Base-by-base conservation (phyloP, 2,888 invertebrate species). In the Poecilus cupreus region DNA sequence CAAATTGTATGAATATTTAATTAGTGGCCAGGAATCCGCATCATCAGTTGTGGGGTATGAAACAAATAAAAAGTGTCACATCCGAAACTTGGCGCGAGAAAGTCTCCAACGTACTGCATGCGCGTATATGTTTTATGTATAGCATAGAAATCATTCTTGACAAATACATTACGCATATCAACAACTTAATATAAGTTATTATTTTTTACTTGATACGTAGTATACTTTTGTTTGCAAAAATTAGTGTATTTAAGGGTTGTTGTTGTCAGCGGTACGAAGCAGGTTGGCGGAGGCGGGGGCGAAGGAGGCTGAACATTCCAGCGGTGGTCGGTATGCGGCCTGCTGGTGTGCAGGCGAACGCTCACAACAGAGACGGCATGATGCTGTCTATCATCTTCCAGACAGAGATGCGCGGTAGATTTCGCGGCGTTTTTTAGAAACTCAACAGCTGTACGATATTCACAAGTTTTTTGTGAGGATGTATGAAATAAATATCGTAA, bases 291-390 rank as follows among this genome's bases (percentile, higher is more conserved):
- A 82, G 64, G 75, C 16, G 51, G 75, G 10, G 51, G 24, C 32
- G 75, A 78, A 81, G 81, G 75, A 83, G 79, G 80, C 83, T 82
- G 84, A 82, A 83, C 84, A 84, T 84, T 84, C 84, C 84, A 81
- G 32, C 68, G 84, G 64, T 54, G 49, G 75, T 82, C 82, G 79
- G 84, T 85, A 84, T 83, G 83, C 84, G 83, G 84, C 84, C 83
- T 82, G 82, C 75, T 57, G 32, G 32, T 32, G 1, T 32, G 32
- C 8, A 72, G 43, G 46, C 72, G 43, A 72, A 20, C 46, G 11
- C 46, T 26, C 72, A 22, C 22, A 18, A 64, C 64, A 64, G 1
- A 77, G 43, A 60, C 37, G 16, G 16, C n/a, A n/a, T 16, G 11
- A 6, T 24, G 18, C n/a, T 3, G 60, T 16, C 20, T 43, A 0